Evolutionary conservation across 2,113 vertebrate species (phyloP).

Genomic region (Catharus bicknelli): DNA sequence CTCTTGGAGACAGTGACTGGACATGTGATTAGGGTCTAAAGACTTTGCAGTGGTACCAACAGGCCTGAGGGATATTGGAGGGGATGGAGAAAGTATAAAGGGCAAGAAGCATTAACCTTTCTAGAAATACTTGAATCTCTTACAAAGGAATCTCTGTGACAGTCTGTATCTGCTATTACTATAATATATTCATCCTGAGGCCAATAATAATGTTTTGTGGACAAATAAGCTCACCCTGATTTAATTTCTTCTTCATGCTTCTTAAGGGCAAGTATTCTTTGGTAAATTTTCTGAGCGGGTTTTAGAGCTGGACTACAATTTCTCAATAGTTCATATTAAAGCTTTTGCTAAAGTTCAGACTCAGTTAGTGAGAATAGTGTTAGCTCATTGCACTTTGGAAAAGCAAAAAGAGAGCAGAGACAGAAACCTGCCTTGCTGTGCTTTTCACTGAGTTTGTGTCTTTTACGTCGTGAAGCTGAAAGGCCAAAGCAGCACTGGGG

Average conservation of each 20-base stretch:
- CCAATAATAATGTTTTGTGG: background rate
- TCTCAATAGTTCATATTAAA: background rate
- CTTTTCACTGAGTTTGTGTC: slow-evolving; percentile 25
- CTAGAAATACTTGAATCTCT: background rate
- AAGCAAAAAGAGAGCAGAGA: slow-evolving; percentile 8
- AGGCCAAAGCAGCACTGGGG: slow-evolving; percentile 53
- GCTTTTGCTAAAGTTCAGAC: slow-evolving; percentile 1
- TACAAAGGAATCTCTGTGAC: background rate
- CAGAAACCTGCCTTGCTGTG: slow-evolving; percentile 22
- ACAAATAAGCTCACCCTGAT: background rate
- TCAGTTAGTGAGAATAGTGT: slow-evolving; percentile 28
- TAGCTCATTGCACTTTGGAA: slow-evolving; percentile 44
- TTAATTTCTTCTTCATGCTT: background rate
- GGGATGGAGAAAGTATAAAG: background rate
- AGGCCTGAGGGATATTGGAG: background rate
- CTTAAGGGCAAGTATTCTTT: background rate
- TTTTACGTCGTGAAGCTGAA: background rate
- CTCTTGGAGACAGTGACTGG: fast-evolving
- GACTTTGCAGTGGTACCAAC: background rate
- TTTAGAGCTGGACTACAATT: background rate
- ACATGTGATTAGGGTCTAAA: background rate
- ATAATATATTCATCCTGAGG: background rate
- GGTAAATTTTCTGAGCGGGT: background rate
- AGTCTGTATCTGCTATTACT: background rate
- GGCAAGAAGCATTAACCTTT: background rate